Evolutionary conservation across 2,888 invertebrate genomes (phyloP).

Genomic region (Aleiodes leptofemur): DNA sequence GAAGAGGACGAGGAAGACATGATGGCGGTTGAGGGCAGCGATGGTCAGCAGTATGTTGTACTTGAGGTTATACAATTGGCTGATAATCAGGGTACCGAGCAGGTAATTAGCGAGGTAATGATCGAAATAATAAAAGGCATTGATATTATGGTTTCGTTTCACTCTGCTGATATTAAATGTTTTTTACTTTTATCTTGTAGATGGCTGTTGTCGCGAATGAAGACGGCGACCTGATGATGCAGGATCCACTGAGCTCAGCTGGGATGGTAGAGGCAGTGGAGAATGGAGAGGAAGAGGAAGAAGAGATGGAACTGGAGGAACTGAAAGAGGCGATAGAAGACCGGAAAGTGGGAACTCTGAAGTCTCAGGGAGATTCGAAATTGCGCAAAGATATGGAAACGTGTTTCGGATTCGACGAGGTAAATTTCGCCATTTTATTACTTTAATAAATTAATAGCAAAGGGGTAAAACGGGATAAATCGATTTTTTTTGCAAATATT

Average conservation of each 20-base stretch:
- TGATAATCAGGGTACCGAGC: constrained; percentile 82
- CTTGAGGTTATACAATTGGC: constrained; percentile 89
- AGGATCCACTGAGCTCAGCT: constrained; percentile 70
- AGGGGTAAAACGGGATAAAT: too few species aligned
- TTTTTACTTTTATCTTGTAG: constrained; percentile 43
- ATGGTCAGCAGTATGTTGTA: constrained; percentile 92
- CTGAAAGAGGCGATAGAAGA: constrained; percentile 57
- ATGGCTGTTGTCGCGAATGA: constrained; percentile 77
- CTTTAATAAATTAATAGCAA: too few species aligned
- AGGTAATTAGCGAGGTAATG: constrained; percentile 69
- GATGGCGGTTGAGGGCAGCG: constrained; percentile 82
- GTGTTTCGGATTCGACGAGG: constrained; percentile 90
- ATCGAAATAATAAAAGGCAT: too few species aligned
- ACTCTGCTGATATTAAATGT: background rate
- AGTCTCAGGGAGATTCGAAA: constrained; percentile 66
- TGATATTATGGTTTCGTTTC: too few species aligned
- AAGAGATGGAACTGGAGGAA: constrained; percentile 59
- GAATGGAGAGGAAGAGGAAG: constrained; percentile 75
- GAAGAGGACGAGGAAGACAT: constrained; percentile 78
- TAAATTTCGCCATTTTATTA: constrained; percentile 71
- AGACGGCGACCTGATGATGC: constrained; percentile 73
- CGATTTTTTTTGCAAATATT: too few species aligned
- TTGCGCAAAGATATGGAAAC: constrained; percentile 83
- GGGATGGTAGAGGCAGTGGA: constrained; percentile 76
- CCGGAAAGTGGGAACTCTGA: constrained; percentile 65